Evolutionary conservation across 2,888 invertebrate species (phyloP).

Genomic region (Temnothorax ravouxi): DNA sequence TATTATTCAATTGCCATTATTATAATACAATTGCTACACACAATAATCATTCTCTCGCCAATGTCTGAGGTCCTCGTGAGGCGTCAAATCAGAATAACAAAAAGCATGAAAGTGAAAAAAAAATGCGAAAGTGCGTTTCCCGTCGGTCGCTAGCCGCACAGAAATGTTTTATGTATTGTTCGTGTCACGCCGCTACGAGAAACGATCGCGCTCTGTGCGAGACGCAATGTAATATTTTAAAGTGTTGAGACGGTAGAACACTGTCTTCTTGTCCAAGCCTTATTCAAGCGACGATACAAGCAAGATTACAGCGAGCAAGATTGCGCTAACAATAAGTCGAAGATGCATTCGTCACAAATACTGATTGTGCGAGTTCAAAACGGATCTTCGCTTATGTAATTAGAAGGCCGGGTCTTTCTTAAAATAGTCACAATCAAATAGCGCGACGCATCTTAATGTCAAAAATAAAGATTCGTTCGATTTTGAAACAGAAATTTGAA

Average conservation of each 20-base stretch:
- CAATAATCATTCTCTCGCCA: too few relatives aligned
- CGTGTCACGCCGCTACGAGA: conserved; percentile 13
- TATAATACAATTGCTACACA: background rate
- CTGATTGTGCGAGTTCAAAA: background rate
- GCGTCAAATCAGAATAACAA: background rate
- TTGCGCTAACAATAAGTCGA: background rate
- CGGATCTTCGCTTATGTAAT: background rate
- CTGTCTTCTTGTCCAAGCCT: background rate
- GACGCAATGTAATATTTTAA: background rate
- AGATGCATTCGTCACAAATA: background rate
- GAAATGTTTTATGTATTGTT: conserved; percentile 47
- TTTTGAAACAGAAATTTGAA: background rate
- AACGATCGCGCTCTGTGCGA: conserved; percentile 9
- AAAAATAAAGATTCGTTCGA: background rate
- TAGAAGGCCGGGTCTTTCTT: background rate
- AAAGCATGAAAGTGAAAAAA: conserved; percentile 23
- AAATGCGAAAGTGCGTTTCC: conserved; percentile 16
- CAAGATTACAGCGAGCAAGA: background rate
- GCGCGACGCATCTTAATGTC: background rate
- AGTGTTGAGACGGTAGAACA: background rate
- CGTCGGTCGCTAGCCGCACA: conserved; percentile 3
- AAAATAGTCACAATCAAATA: background rate
- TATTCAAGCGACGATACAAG: background rate
- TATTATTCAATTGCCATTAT: background rate
- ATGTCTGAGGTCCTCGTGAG: background rate